Conservation (phyloP, 2,113 vertebrate genomes). For the Delphinapterus leucas region DNA sequence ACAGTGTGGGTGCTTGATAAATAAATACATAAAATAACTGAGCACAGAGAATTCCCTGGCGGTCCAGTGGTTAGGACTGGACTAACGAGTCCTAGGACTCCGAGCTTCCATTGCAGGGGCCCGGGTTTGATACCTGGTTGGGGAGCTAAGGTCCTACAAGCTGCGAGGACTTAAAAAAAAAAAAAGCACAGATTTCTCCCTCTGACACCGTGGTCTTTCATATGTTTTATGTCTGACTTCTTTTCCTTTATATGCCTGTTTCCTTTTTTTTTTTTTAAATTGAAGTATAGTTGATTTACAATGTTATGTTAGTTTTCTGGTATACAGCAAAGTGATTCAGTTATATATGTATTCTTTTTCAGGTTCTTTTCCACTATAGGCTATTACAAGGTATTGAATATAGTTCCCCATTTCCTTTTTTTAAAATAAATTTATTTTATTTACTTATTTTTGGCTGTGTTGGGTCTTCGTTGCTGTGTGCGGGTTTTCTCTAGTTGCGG, state of each 20-base stretch:
- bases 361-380: too few relatives aligned
- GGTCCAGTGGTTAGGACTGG: not conserved
- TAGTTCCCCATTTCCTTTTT: too few relatives aligned
- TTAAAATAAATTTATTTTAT: too few relatives aligned
- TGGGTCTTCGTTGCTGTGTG: not conserved
- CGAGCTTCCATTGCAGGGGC: not conserved
- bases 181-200: not conserved
- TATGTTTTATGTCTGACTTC: not conserved
- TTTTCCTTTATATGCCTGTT: not conserved
- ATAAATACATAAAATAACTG: not conserved
- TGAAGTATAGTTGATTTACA: too few relatives aligned
- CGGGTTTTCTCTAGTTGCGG: too few relatives aligned
- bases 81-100: not conserved
- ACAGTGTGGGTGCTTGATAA: not conserved
- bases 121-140: not conserved
- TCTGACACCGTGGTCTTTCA: not conserved
- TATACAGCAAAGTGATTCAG: too few relatives aligned
- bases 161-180: not conserved
- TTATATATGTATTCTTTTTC: too few relatives aligned
- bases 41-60: not conserved
- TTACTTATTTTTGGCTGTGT: not conserved
- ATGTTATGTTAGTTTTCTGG: too few relatives aligned
- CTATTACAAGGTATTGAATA: too few relatives aligned
- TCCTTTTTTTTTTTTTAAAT: too few relatives aligned
- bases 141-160: not conserved